Base-by-base conservation (phyloP, 1,140 invertebrate species). In the Phocides pigmalion region DNA sequence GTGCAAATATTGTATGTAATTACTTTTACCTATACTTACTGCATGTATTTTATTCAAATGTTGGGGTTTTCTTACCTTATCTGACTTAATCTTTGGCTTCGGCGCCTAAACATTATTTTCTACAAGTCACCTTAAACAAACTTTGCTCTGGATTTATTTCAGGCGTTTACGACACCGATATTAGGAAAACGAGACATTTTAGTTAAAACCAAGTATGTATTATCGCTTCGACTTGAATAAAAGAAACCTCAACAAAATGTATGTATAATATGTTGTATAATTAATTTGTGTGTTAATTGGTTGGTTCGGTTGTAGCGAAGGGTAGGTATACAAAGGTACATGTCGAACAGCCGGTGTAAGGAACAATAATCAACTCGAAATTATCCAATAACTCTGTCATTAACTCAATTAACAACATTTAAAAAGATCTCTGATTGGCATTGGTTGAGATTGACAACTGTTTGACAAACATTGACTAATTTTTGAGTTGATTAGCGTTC, bases 401-500 rank as follows among this genome's bases (percentile, higher is more conserved):
- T 3, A 22, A 3, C 22, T 22, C 22, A 6, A 22, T 22, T n/a
- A n/a, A n/a, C n/a, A n/a, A n/a, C n/a, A n/a, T n/a, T n/a, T n/a
- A n/a, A n/a, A n/a, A n/a, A n/a, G n/a, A n/a, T n/a, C n/a, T n/a
- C n/a, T n/a, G n/a, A n/a, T n/a, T n/a, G n/a, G n/a, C n/a, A n/a
- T n/a, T n/a, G n/a, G n/a, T n/a, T n/a, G n/a, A n/a, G n/a, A n/a
- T n/a, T n/a, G n/a, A n/a, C n/a, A n/a, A n/a, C n/a, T n/a, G n/a
- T 14, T 35, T 5, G 50, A 53, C 50, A 39, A 37, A 35, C 6
- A 17, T 37, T 39, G 3, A 17, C 11, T 39, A 20, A 15, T 32
- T 19, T 67, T 67, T 67, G 42, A 8, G 54, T 71, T 56, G 62
- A 54, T 67, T 54, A 39, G 64, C 28, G 58, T 67, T 53, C 64